A percentile compares a stretch with the other conserved stretches of the same genome.
Conservation (phyloP, 2,888 invertebrate species). For the Camponotus fellah region DNA sequence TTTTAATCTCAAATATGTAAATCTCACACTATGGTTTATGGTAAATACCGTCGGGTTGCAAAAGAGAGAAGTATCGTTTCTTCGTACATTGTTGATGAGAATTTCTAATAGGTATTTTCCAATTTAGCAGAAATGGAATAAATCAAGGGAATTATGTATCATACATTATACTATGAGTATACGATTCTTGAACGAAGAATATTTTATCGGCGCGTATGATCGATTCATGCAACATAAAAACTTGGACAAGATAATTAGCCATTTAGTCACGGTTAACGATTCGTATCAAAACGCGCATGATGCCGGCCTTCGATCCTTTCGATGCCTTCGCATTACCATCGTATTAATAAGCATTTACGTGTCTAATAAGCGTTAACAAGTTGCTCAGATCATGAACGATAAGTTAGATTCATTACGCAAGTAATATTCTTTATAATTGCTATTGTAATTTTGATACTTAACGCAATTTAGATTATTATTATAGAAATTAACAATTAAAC, state of each 20-base stretch:
- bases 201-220: slow-evolving; percentile 44
- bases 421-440: slow-evolving; percentile 8
- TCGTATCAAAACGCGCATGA: slow-evolving; percentile 56
- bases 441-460: slow-evolving; percentile 24
- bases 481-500: not conserved
- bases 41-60: not conserved
- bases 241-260: slow-evolving; percentile 57
- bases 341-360: slow-evolving; percentile 54
- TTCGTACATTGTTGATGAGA: not conserved
- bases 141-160: slow-evolving; percentile 44
- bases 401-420: slow-evolving; percentile 51
- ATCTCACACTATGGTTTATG: not conserved
- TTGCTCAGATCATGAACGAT: slow-evolving; percentile 45
- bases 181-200: slow-evolving; percentile 37
- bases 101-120: slow-evolving; percentile 13
- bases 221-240: slow-evolving; percentile 46
- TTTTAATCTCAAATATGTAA: not conserved
- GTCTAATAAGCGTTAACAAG: slow-evolving; percentile 58
- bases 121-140: slow-evolving; percentile 33
- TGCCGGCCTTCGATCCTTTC: slow-evolving; percentile 52
- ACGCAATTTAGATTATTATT: not conserved
- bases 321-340: slow-evolving; percentile 47
- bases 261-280: slow-evolving; percentile 58
- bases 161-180: not conserved
- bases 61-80: slow-evolving; percentile 4